Evolutionary conservation across 2,888 invertebrate species (phyloP).

Genomic region (Lepidocyrtoides sp.): DNA sequence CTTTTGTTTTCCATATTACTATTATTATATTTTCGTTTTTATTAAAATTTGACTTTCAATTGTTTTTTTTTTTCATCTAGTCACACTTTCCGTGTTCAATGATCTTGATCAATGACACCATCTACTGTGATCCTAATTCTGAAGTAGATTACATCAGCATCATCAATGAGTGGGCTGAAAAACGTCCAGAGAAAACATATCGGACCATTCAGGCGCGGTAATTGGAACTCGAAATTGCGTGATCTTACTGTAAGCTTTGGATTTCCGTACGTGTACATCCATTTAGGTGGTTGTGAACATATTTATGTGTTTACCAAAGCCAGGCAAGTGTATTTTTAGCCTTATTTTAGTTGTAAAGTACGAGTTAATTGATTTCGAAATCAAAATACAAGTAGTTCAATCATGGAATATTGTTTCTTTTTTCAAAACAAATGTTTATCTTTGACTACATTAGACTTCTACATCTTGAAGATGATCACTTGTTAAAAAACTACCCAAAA

Average conservation of each 20-base stretch:
- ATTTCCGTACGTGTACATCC: slow-evolving; percentile 94
- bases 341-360: too few relatives aligned
- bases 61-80: slow-evolving; percentile 86
- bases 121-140: slow-evolving; percentile 91
- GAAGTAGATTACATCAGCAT: slow-evolving; percentile 90
- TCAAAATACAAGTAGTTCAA: too few relatives aligned
- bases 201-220: slow-evolving; percentile 85
- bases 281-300: slow-evolving; percentile 96
- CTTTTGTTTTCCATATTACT: too few relatives aligned
- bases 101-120: slow-evolving; percentile 92
- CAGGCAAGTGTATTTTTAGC: slow-evolving; percentile 87
- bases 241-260: slow-evolving; percentile 89
- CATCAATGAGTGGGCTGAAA: slow-evolving; percentile 90
- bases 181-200: slow-evolving; percentile 86
- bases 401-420: too few relatives aligned
- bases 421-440: too few relatives aligned
- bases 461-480: too few relatives aligned
- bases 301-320: slow-evolving; percentile 93
- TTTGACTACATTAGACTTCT: too few relatives aligned
- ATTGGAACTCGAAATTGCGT: slow-evolving; percentile 87
- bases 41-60: too few relatives aligned
- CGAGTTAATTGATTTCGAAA: too few relatives aligned
- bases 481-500: too few relatives aligned
- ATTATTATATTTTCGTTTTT: too few relatives aligned
- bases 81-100: slow-evolving; percentile 91